A percentile compares a stretch with the other conserved stretches of the same genome.
These are phyloP conservation scores for Morpho helenor DNA, from an alignment of 2,888 invertebrate species.

Conservation along the genomic window DNA sequence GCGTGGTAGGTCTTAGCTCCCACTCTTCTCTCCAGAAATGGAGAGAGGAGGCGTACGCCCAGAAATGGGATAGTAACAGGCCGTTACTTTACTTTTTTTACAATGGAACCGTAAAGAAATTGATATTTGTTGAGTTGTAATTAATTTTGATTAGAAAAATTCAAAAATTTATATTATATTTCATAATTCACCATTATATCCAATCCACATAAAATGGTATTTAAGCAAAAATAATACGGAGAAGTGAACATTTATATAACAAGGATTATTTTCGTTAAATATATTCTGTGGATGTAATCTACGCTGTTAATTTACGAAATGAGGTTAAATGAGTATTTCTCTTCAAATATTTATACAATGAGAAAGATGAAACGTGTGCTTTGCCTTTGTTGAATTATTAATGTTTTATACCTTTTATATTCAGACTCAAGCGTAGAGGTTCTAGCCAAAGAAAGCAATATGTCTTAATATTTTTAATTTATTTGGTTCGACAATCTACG, in stretches of 20 bases:
- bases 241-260: slow-evolving; percentile 16
- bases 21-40: too few relatives aligned
- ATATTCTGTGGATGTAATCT: slow-evolving; percentile 37
- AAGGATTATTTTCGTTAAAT: slow-evolving; percentile 28
- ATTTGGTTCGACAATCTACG: background rate
- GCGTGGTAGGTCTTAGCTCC: too few relatives aligned
- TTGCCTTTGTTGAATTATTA: slow-evolving; percentile 63
- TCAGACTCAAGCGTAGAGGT: slow-evolving; percentile 29
- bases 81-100: too few relatives aligned
- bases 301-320: slow-evolving; percentile 53
- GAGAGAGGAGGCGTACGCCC: too few relatives aligned
- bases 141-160: too few relatives aligned
- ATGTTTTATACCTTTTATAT: slow-evolving; percentile 57
- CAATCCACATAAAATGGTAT: slow-evolving; percentile 12
- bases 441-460: too few relatives aligned
- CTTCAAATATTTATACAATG: slow-evolving; percentile 58
- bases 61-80: too few relatives aligned
- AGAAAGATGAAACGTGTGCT: slow-evolving; percentile 60
- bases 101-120: too few relatives aligned
- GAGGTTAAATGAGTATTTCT: slow-evolving; percentile 49
- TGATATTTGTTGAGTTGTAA: too few relatives aligned
- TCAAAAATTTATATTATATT: too few relatives aligned
- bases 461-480: background rate
- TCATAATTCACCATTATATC: background rate
- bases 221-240: slow-evolving; percentile 20